Evolutionary conservation across 2,888 invertebrate species (phyloP), one percentile per base, ranked within the genome.

Genomic region (Steinernema hermaphroditum): DNA sequence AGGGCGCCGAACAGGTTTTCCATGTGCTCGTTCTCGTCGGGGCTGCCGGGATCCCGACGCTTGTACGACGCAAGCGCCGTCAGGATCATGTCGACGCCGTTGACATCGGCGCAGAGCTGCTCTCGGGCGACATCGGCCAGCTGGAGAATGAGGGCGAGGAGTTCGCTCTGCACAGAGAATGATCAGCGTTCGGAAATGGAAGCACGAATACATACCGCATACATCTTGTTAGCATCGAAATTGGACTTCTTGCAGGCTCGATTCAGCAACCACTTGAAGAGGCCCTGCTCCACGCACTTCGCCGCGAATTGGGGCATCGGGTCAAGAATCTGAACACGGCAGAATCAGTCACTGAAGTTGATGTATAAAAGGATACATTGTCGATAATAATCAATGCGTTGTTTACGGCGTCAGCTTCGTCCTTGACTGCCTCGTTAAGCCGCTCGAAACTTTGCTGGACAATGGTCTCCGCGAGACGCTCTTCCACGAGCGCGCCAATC

Each of bases 11-110:
- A 99, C 80, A 99, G 90, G 88, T 98, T 98, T 88, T 98, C 97
- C 97, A 98, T 97, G 85, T 94, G 92, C 88, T 98, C 98, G 83
- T 93, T 92, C 87, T 99, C 98, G 88, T 97, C 97, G 1, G 92
- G 73, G 50, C 74, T 77, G 24, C 69, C 69, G 4, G 86, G 86
- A 76, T 86, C 83, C 49, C 81, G 80, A 43, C 80, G 78, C 71
- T 86, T 86, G 77, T 82, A 86, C 14, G 75, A 68, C 1, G 86
- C 86, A 44, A 86, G 78, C 0, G 86, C 82, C 88, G 96, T 96
- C 12, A 98, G 89, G 62, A 98, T 88, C 43, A 94, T 92, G 89
- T 99, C 98, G 83, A 97, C 96, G 1, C 96, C 96, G 86, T 97
- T 96, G 54, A 94, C 87, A 83, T 82, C 83, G 24, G 80, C 83